Evolutionary conservation across 30 jellyfish, hydroid and myxozoan genomes (phyloP).

Genomic region (Turritopsis dohrnii): DNA sequence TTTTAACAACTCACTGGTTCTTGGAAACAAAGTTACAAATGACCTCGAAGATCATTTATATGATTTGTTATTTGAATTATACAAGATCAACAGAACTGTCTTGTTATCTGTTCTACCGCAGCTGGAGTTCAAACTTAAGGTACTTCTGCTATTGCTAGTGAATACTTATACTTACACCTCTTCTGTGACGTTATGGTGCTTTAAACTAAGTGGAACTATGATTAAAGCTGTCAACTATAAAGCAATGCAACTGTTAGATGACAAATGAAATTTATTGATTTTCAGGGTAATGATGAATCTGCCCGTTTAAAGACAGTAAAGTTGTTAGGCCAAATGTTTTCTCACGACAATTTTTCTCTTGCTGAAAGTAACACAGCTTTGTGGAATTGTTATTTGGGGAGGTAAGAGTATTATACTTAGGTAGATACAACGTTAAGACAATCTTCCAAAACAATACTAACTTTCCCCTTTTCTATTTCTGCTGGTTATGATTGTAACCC

Average conservation of each 20-base stretch:
- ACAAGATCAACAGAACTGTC: slow-evolving; percentile 64
- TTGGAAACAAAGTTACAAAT: slow-evolving; percentile 45
- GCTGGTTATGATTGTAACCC: no score
- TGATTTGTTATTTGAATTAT: slow-evolving; percentile 66
- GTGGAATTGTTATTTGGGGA: slow-evolving; percentile 73
- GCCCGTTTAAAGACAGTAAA: slow-evolving; percentile 78
- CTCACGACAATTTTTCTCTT: slow-evolving; percentile 52
- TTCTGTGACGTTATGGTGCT: no score
- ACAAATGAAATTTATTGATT: no score
- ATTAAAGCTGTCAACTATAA: no score
- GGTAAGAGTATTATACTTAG: slow-evolving; percentile 30
- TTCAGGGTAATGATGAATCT: slow-evolving; percentile 64
- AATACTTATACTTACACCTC: no score
- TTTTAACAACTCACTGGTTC: slow-evolving; percentile 68
- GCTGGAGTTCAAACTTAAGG: slow-evolving; percentile 87
- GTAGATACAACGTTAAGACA: no score
- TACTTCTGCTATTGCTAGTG: no score
- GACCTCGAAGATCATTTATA: slow-evolving; percentile 57
- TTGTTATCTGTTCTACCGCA: slow-evolving; percentile 80
- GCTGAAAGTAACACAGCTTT: slow-evolving; percentile 49
- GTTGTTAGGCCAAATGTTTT: slow-evolving; percentile 65
- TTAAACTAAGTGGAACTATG: no score
- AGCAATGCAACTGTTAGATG: no score
- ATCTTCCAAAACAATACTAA: no score
- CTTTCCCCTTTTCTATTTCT: no score